Conservation (phyloP, 2,797 vertebrate genomes). For the Aldrovandia affinis region DNA sequence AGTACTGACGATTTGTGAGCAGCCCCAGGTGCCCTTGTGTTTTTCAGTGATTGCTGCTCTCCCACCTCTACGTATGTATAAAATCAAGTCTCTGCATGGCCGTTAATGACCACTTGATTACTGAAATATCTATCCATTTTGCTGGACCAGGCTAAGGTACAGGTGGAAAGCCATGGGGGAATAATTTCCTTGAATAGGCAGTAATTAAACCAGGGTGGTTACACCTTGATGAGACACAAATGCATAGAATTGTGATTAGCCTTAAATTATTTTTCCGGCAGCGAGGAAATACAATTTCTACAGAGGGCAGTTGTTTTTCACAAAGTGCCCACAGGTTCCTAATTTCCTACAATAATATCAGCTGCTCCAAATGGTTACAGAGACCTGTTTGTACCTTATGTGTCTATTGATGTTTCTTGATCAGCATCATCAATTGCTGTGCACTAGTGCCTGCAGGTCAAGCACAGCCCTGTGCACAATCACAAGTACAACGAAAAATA, state of each 20-base stretch:
- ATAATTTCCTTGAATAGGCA: not conserved
- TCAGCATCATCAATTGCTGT: no score
- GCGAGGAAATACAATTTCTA: not conserved
- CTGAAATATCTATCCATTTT: not conserved
- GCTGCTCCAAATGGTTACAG: not conserved
- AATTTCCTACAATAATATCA: not conserved
- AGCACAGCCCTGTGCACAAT: no score
- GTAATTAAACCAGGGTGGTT: not conserved
- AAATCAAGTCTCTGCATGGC: conserved; percentile 8
- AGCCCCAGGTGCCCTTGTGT: not conserved
- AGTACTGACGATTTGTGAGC: not conserved
- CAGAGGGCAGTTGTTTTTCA: not conserved
- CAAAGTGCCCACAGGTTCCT: not conserved
- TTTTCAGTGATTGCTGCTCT: not conserved
- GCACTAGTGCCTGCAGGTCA: no score
- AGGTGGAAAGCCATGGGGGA: not conserved
- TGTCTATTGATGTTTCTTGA: no score
- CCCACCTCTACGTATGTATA: conserved; percentile 16
- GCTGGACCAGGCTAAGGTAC: not conserved
- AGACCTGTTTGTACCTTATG: no score
- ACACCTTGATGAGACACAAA: not conserved
- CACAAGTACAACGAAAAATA: no score
- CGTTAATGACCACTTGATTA: not conserved
- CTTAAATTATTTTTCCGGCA: not conserved
- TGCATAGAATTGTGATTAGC: no score